Conservation (phyloP, 2,888 invertebrate genomes). For the Lithosia quadra region DNA sequence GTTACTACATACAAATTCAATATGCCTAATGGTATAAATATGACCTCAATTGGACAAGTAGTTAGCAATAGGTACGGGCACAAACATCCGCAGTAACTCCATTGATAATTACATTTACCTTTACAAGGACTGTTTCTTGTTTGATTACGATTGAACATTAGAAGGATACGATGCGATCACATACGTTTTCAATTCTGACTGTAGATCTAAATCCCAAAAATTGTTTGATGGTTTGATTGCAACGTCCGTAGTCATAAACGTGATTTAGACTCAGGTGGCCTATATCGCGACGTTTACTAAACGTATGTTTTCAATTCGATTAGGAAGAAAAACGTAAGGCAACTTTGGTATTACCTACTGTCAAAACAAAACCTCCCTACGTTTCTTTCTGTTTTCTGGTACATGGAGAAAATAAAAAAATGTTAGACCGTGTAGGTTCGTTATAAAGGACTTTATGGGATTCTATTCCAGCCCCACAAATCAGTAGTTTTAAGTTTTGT, state of each 20-base stretch:
- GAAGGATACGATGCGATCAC: not conserved
- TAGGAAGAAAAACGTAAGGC: too few species aligned
- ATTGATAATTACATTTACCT: not conserved
- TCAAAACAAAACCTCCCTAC: too few species aligned
- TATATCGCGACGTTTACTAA: too few species aligned
- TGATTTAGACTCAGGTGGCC: not conserved
- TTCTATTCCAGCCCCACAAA: not conserved
- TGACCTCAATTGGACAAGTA: slow-evolving; percentile 2
- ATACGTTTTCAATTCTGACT: not conserved
- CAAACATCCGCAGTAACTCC: not conserved
- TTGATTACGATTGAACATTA: not conserved
- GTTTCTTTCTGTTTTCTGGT: too few species aligned
- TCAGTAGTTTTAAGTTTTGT: not conserved
- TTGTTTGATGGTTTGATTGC: not conserved
- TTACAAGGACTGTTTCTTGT: not conserved
- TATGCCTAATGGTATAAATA: not conserved
- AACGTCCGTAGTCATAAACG: not conserved
- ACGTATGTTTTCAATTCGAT: too few species aligned
- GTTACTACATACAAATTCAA: not conserved
- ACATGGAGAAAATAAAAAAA: not conserved
- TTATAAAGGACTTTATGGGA: not conserved
- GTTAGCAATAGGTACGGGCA: not conserved
- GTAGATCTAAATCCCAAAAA: not conserved
- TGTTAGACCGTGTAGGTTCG: not conserved
- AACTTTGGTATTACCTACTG: too few species aligned